Evolutionary conservation across 2,888 invertebrate species (phyloP).

Genomic region (Spisula solida): DNA sequence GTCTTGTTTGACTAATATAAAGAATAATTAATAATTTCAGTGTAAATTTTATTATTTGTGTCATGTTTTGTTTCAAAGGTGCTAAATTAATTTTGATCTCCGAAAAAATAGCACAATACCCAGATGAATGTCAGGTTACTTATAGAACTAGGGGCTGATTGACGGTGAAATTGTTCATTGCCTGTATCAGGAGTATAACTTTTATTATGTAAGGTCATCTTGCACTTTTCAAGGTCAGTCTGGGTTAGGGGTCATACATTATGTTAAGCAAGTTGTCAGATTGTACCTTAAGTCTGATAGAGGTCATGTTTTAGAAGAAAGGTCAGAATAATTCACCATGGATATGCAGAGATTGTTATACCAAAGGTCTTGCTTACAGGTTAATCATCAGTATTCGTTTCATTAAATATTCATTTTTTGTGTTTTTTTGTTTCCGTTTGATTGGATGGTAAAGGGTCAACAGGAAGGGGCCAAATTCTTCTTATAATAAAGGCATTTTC

Average conservation of each 20-base stretch:
- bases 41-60: constrained; percentile 18
- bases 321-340: neutral
- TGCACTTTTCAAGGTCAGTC: neutral
- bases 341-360: neutral
- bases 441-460: neutral
- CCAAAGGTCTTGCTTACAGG: constrained; percentile 11
- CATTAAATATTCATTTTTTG: constrained; percentile 5
- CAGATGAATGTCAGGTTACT: neutral
- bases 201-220: neutral
- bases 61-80: constrained; percentile 41
- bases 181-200: neutral
- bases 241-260: neutral
- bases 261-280: neutral
- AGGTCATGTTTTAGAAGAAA: neutral
- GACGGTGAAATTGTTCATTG: neutral
- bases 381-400: constrained; percentile 20
- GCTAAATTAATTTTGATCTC: constrained; percentile 42
- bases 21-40: neutral
- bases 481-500: neutral
- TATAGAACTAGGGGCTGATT: neutral
- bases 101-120: constrained; percentile 11
- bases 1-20: neutral
- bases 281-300: neutral
- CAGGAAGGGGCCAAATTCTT: constrained; percentile 29
- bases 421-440: neutral